A percentile compares a stretch with the other conserved stretches of the same genome.
phyloP scores from a whole-genome alignment of 92 coral and sea anemone genomes.

The Siderastrea siderea region DNA sequence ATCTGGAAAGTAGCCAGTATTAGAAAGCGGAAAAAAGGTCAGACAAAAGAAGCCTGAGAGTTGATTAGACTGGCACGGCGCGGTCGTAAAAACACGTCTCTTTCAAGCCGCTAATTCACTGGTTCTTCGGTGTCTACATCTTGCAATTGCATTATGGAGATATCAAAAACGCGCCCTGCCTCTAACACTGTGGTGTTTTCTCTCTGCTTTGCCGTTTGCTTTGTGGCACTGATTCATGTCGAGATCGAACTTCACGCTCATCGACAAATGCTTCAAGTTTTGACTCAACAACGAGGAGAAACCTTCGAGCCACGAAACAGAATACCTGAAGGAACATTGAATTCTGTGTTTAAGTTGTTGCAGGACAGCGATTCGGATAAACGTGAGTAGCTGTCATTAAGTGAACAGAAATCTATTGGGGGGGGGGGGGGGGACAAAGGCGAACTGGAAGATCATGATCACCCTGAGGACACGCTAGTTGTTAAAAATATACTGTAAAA shows the following conservation, averaged over 20 bases:
- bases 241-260: conserved; percentile 39
- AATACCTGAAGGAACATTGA: not conserved
- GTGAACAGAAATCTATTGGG: too few relatives aligned
- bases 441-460: too few relatives aligned
- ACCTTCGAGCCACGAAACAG: not conserved
- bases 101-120: too few relatives aligned
- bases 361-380: not conserved
- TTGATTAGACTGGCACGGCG: too few relatives aligned
- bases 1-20: not conserved
- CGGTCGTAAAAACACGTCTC: too few relatives aligned
- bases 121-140: not conserved
- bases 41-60: not conserved
- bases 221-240: conserved; percentile 31
- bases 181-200: not conserved
- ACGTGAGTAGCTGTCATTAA: not conserved
- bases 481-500: too few relatives aligned
- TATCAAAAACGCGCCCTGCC: not conserved
- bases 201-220: conserved; percentile 6
- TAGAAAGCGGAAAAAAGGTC: not conserved
- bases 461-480: too few relatives aligned
- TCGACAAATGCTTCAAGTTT: conserved; percentile 28
- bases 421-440: too few relatives aligned
- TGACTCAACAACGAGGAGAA: conserved; percentile 14
- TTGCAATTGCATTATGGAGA: conserved; percentile 23
- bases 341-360: not conserved